A percentile compares a stretch with the other conserved stretches of the same genome.
phyloP scores from a whole-genome alignment of 2,888 invertebrate genomes.

The Archaeoteleia sp. region DNA sequence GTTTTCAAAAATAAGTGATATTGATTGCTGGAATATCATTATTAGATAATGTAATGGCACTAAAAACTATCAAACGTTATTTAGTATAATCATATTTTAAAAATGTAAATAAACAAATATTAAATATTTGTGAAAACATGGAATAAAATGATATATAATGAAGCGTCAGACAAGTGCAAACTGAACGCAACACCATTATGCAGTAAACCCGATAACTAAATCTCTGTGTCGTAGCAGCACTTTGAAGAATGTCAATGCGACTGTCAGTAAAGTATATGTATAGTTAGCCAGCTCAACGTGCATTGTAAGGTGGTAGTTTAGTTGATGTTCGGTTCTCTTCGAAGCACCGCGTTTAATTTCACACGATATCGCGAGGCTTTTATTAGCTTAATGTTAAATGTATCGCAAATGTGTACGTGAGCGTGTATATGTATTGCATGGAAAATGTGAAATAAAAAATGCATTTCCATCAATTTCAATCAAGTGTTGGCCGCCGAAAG shows the following conservation, averaged over 20 bases:
- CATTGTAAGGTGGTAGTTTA: conserved; percentile 52
- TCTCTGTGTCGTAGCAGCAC: conserved; percentile 15
- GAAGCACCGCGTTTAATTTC: conserved; percentile 47
- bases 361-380: conserved; percentile 34
- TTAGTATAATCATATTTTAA: too few relatives aligned
- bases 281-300: conserved; percentile 44
- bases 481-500: too few relatives aligned
- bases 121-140: too few relatives aligned
- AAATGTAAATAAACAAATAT: too few relatives aligned
- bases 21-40: too few relatives aligned
- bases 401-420: not conserved
- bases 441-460: conserved; percentile 3
- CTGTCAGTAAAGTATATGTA: conserved; percentile 53
- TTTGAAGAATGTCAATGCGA: conserved; percentile 51
- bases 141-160: too few relatives aligned
- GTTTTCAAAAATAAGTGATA: too few relatives aligned
- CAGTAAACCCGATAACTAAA: conserved; percentile 10
- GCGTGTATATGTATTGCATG: conserved; percentile 3
- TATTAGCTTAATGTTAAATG: conserved; percentile 15
- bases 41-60: too few relatives aligned
- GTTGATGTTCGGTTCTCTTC: conserved; percentile 51
- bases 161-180: not conserved
- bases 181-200: not conserved
- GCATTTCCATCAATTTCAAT: conserved; percentile 15
- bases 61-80: too few relatives aligned